Evolutionary conservation across 2,113 vertebrate genomes (phyloP).

Genomic region (Chaetops frenatus): DNA sequence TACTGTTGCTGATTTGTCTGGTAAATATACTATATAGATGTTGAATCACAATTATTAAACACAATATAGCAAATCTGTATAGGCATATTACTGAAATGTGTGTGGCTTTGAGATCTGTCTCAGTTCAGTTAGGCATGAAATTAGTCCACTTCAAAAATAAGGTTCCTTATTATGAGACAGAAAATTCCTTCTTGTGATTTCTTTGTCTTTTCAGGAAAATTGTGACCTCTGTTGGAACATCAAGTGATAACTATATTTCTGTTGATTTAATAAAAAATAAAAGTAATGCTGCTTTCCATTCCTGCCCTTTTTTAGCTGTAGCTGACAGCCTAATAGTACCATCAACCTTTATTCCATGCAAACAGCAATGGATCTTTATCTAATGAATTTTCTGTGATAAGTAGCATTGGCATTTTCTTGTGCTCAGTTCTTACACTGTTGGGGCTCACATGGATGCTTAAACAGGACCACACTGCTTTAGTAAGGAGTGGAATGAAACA

Average conservation of each 20-base stretch:
- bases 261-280: neutral
- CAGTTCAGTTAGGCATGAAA: neutral
- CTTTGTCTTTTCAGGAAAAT: neutral
- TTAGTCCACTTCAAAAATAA: neutral
- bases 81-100: neutral
- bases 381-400: neutral
- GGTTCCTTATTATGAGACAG: neutral
- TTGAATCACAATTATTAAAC: neutral
- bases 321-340: neutral
- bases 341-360: neutral
- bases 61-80: neutral
- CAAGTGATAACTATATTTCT: neutral
- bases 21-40: neutral
- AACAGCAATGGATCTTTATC: neutral
- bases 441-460: neutral
- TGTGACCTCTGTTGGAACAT: neutral
- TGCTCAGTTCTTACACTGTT: neutral
- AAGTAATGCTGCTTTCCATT: neutral
- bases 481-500: neutral
- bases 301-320: neutral
- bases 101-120: neutral
- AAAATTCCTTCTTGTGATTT: neutral
- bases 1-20: neutral
- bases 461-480: neutral
- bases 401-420: neutral